Base-by-base conservation (phyloP, 2,113 vertebrate genomes). In the Rhinoderma darwinii region DNA sequence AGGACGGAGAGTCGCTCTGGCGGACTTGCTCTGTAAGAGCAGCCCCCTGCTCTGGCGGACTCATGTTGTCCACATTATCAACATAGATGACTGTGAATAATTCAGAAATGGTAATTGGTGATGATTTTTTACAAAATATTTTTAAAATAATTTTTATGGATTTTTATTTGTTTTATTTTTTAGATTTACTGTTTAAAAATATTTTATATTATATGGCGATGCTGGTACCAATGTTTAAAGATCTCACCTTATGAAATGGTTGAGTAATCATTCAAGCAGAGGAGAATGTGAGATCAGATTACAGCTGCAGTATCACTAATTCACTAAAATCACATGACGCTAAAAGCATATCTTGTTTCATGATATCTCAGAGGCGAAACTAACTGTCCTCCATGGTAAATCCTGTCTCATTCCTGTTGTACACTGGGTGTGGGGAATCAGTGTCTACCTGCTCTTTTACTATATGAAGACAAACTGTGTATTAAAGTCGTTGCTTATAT, bases 271-370 rank as follows among this genome's bases (percentile, higher is more conserved):
- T 83, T 88, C 89, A 73, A 90, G 41, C 37, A 83, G 88, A 61
- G 89, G 86, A 81, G 61, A 74, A 89, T 32, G 25, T 44, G 37
- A 10, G 89, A 87, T 92, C 90, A 84, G 89, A 32, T 78, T 88
- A 59, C 75, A 89, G 88, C 82, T 83, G 20, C 84, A 88, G 88
- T 82, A 39, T 92, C 90, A 90, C 92, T 92, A 93, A 91, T 91
- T 92, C 90, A 92, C 88, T 93, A 79, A 17, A 88, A 91, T 91
- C 94, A 93, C 89, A 89, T 94, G 94, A 94, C 89, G 88, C 88
- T 90, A 89, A 91, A 90, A 84, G 88, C 15, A 87, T 94, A 95
- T 97, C 95, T 95, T 89, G 91, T 96, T 96, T 95, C 96, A 90
- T 91, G 91, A 92, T 91, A 88, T 89, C 90, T 89, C 89, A 93